Base-by-base conservation (phyloP, 2,113 vertebrate species). In the Haemorhous mexicanus region DNA sequence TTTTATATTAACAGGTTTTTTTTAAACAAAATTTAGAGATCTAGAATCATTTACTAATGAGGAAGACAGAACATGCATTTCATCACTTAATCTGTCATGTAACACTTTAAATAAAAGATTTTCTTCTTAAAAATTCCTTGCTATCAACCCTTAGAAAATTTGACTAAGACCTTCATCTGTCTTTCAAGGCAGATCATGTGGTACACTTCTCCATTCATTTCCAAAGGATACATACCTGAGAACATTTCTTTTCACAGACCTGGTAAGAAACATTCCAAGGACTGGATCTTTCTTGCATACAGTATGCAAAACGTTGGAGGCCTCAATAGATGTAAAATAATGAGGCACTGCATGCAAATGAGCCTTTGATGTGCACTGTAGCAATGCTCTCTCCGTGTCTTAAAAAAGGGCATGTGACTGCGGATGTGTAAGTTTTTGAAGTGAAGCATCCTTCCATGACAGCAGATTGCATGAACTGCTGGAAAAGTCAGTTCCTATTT, bases 251-350 rank as follows among this genome's bases (percentile, higher is more conserved):
- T 70, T 76, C 46, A 73, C 30, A 75, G 27, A 83, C 28, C 33
- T 83, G n/a, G 24, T 47, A 84, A 87, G 92, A 93, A 26, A 46
- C 23, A 86, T 92, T 84, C 81, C 22, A 64, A 69, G 41, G 61
- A 41, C 28, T 89, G 30, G 30, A 73, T 80, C 53, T 72, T 89
- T 77, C 79, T 83, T 94, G 86, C 41, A 66, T 70, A 77, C 13
- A 61, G 37, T 67, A 74, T 93, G 88, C 41, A 93, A 86, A 93
- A 93, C 11, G 6, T 41, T 56, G 35, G 62, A 84, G 75, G 26
- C 23, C 66, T 97, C 56, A 84, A 81, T 14, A 87, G 39, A 82
- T 80, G 62, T 33, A 82, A 74, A 93, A 95, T 95, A 97, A 95
- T 94, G 81, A 96, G 53, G 61, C n/a, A 79, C 21, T 55, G 21